phyloP scores from a whole-genome alignment of 2,113 vertebrate genomes.

The Heliornis fulica region DNA sequence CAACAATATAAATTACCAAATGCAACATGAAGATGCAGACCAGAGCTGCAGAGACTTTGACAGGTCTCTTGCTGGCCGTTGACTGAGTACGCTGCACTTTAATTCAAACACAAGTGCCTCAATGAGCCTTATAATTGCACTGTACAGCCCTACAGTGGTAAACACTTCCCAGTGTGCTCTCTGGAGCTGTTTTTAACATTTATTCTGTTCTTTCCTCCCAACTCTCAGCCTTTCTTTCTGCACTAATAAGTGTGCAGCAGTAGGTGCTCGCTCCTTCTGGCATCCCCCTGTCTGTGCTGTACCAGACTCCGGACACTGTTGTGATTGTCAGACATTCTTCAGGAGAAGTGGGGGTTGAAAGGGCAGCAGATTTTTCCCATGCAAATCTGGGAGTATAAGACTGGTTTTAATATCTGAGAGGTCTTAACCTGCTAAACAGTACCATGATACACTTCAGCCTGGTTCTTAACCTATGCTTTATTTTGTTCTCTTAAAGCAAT shows the following conservation, averaged over 20 bases:
- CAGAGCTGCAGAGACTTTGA: neutral
- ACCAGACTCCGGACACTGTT: neutral
- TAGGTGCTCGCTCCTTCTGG: neutral
- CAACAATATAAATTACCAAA: neutral
- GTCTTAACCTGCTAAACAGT: neutral
- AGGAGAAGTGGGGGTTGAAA: neutral
- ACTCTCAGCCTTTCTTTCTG: neutral
- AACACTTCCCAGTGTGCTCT: neutral
- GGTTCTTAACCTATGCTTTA: neutral
- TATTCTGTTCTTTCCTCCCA: neutral
- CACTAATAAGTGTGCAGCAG: neutral
- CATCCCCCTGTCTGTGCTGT: neutral
- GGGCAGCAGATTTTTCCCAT: neutral
- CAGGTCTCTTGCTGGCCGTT: neutral
- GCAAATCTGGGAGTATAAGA: neutral
- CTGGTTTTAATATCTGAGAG: neutral
- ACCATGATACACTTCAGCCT: accelerated
- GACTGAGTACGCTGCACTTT: neutral
- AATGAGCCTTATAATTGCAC: neutral
- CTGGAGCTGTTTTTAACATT: neutral
- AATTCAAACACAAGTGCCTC: constrained; percentile 4
- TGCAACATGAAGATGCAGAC: neutral
- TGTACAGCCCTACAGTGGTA: neutral
- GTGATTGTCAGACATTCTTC: neutral
- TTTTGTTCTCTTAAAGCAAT: neutral